These are phyloP conservation scores for Brachionus calyciflorus DNA, from an alignment of 1,140 invertebrate species.

Conservation along the genomic window DNA sequence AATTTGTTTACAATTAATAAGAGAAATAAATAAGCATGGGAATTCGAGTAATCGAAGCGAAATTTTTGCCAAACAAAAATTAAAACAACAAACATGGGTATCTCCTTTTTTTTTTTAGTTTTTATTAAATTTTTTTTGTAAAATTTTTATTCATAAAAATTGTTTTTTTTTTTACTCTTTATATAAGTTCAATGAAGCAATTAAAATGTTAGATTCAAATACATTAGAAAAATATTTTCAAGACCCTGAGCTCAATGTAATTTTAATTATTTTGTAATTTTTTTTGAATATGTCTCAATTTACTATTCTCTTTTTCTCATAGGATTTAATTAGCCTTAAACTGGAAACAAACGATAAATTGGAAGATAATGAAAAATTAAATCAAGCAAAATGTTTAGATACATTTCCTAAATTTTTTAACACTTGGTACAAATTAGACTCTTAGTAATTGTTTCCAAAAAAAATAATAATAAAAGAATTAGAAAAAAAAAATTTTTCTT, in stretches of 20 bases:
- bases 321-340: conserved; percentile 38
- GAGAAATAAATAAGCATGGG: conserved; percentile 39
- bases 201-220: background rate
- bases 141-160: background rate
- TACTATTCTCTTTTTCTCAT: background rate
- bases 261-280: conserved; percentile 33
- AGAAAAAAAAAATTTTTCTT: background rate
- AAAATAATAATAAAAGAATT: background rate
- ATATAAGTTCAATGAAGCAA: conserved; percentile 14
- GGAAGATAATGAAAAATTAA: conserved; percentile 43
- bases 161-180: too few relatives aligned
- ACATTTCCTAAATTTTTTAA: conserved; percentile 27
- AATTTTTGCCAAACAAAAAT: conserved; percentile 33
- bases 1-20: conserved; percentile 18
- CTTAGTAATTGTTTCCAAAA: background rate
- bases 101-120: background rate
- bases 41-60: background rate
- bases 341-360: conserved; percentile 39
- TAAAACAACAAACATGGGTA: conserved; percentile 34
- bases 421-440: conserved; percentile 15
- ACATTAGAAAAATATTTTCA: conserved; percentile 25
- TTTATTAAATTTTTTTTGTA: background rate
- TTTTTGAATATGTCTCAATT: background rate
- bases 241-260: background rate
- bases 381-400: conserved; percentile 17